phyloP scores from a whole-genome alignment of 2,113 vertebrate genomes.

The Henicopernis longicauda region DNA sequence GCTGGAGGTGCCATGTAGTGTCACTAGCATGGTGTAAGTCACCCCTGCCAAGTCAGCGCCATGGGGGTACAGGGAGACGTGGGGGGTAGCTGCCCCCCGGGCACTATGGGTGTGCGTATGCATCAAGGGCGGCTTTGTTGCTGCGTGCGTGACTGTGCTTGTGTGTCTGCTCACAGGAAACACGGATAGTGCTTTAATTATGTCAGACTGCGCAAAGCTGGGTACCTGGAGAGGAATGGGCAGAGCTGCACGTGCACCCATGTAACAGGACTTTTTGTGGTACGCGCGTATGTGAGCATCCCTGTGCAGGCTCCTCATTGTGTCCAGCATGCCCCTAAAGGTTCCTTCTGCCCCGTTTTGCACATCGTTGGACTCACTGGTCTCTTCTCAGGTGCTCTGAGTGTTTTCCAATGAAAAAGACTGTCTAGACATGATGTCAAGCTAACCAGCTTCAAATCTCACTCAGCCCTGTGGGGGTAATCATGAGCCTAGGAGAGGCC shows the following conservation, averaged over 20 bases:
- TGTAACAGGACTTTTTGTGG: neutral
- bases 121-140: neutral
- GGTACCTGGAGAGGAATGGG: neutral
- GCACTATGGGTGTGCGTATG: rapidly evolving
- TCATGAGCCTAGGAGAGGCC: neutral
- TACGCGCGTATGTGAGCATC: neutral
- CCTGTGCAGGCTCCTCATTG: neutral
- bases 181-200: rapidly evolving
- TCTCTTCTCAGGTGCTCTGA: neutral
- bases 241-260: neutral
- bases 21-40: neutral
- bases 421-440: slow-evolving; percentile 14
- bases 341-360: neutral
- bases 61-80: neutral
- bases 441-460: neutral
- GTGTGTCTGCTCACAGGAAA: neutral
- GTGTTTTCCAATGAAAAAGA: neutral
- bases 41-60: rapidly evolving
- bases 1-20: neutral
- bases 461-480: neutral
- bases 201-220: neutral
- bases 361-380: neutral
- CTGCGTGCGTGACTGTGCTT: neutral
- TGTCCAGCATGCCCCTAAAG: neutral
- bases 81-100: rapidly evolving